Conservation (phyloP, 2,888 invertebrate species). For the Lasius platythorax region DNA sequence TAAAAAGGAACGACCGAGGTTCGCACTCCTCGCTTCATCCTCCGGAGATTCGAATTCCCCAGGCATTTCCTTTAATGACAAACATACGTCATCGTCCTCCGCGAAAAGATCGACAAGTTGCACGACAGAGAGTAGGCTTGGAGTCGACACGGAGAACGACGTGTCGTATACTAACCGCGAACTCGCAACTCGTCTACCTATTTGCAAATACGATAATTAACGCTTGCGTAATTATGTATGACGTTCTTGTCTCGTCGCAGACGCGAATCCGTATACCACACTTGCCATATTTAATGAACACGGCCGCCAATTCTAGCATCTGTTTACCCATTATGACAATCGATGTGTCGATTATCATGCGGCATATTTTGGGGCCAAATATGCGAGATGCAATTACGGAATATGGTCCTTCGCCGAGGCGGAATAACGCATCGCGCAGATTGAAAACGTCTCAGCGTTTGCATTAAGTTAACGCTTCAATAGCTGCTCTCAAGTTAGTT, state of each 20-base stretch:
- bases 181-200: background rate
- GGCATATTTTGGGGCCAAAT: constrained; percentile 18
- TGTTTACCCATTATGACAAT: constrained; percentile 42
- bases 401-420: background rate
- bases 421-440: constrained; percentile 20
- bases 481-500: background rate
- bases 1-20: background rate
- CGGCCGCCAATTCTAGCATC: background rate
- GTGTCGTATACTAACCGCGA: background rate
- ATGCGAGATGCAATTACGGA: constrained; percentile 5
- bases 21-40: background rate
- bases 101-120: background rate
- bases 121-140: background rate
- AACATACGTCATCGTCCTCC: background rate
- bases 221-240: constrained; percentile 25
- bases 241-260: background rate
- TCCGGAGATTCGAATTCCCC: background rate
- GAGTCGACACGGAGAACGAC: background rate
- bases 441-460: background rate
- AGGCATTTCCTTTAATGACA: background rate
- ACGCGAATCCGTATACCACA: background rate
- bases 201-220: constrained; percentile 18
- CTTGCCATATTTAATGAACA: background rate
- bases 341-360: constrained; percentile 40
- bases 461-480: background rate